phyloP scores from a whole-genome alignment of 1,140 invertebrate species.

The Megalopta genalis region DNA sequence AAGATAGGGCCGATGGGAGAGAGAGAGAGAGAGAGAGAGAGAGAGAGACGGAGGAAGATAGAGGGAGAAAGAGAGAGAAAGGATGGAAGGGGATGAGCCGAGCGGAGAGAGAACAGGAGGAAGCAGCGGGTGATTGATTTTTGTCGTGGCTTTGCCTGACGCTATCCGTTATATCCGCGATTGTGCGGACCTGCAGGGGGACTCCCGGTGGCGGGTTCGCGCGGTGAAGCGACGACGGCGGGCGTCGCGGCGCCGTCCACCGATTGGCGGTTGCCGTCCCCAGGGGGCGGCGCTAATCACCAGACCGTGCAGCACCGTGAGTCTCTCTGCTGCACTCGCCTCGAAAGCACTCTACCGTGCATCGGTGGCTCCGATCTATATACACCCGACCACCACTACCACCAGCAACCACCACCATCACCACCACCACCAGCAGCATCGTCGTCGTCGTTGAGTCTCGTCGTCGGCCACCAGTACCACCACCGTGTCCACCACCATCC shows the following conservation, averaged over 20 bases:
- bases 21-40: conserved; percentile 19
- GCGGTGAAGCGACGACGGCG: conserved; percentile 75
- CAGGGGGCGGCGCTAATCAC: conserved; percentile 80
- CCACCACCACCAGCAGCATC: not conserved
- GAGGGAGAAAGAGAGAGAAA: conserved; percentile 4
- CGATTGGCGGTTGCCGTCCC: conserved; percentile 79
- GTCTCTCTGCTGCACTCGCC: conserved; percentile 72
- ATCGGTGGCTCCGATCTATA: conserved; percentile 63
- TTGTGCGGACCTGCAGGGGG: conserved; percentile 71
- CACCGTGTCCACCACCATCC: conserved; percentile 2
- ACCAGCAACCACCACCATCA: not conserved
- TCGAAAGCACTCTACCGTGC: conserved; percentile 75
- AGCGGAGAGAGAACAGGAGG: conserved; percentile 62
- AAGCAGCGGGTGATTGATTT: conserved; percentile 79
- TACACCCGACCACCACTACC: conserved; percentile 19
- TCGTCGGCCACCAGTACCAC: not conserved
- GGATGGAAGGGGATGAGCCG: conserved; percentile 38
- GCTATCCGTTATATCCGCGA: conserved; percentile 78
- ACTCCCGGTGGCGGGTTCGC: conserved; percentile 62
- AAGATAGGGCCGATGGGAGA: not conserved
- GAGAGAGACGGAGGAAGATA: conserved; percentile 28
- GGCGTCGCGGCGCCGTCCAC: conserved; percentile 78
- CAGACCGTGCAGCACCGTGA: conserved; percentile 75
- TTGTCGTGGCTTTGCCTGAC: conserved; percentile 79
- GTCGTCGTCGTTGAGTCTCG: no score